Base-by-base conservation (phyloP, 2,113 vertebrate genomes). In the Grammomys surdaster region DNA sequence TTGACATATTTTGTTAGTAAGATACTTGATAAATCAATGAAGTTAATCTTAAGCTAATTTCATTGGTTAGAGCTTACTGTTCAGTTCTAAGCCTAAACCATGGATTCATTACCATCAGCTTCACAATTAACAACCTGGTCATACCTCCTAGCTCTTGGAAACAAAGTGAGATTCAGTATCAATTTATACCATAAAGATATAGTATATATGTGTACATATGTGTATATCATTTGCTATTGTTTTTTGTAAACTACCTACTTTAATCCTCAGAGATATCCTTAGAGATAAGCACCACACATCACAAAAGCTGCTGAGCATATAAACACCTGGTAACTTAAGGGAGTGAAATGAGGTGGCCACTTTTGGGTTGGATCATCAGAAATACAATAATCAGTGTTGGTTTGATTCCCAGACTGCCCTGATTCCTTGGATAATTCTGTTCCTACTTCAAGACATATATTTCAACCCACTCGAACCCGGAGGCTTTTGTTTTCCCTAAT, bases 401-500 rank as follows among this genome's bases (percentile, higher is more conserved):
- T 24, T 43, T 0, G 13, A 1, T 20, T 14, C 10, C 20, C 4
- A 3, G 0, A 0, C 3, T 73, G 0, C 20, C 54, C 40, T 69
- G 1, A 1, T 70, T 14, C 0, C 0, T 19, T 88, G 1, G 16
- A 5, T 8, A 22, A 22, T 28, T n/a, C 43, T 67, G 3, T 60
- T 69, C 24, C 24, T 54, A 84, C 81, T 54, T 70, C 0, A 5
- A 73, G 51, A 69, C 76, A 0, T 1, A 3, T 33, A 43, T 93
- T 91, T 91, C 36, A 63, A 56, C 7, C 5, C 1, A 0, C 7
- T 40, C 13, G 20, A 70, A 75, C 72, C 40, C 75, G 12, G 69
- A 63, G 11, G 7, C 81, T 87, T 24, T 54, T 95, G 36, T 69
- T 88, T 91, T 89, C 60, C 16, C 43, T 92, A 58, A 72, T 1